Conservation (phyloP, 1,140 invertebrate genomes). For the Chelonus insularis region DNA sequence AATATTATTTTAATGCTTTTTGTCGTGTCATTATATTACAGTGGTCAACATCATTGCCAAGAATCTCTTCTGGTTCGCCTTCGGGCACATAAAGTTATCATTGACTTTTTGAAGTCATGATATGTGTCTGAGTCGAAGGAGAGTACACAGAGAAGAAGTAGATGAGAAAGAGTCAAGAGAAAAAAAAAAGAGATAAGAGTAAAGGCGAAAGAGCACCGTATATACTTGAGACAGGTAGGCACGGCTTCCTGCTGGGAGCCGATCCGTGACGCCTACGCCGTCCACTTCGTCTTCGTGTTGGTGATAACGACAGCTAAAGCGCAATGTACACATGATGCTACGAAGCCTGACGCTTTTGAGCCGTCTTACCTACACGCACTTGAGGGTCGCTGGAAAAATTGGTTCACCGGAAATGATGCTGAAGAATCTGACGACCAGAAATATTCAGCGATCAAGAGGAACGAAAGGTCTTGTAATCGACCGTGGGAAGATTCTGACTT, state of each 20-base stretch:
- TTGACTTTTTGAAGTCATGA: conserved; percentile 6
- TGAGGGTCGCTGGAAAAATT: conserved; percentile 15
- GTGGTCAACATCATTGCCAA: not conserved
- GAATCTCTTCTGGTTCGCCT: not conserved
- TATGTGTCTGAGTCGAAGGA: not conserved
- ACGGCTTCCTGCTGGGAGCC: conserved; percentile 46
- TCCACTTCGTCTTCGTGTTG: conserved; percentile 29
- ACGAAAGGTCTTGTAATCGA: conserved; percentile 7
- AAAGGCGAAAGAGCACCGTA: conserved; percentile 27
- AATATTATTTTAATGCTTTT: too few relatives aligned
- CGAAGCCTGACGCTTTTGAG: not conserved
- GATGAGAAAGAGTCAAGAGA: not conserved
- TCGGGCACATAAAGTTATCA: conserved; percentile 3
- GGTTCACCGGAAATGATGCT: conserved; percentile 32
- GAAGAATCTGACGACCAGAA: not conserved
- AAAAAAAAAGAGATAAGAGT: conserved; percentile 5
- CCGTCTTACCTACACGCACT: not conserved
- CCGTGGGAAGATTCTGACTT: conserved; percentile 14
- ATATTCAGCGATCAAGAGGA: not conserved
- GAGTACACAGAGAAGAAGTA: conserved; percentile 2
- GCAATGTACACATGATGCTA: not conserved
- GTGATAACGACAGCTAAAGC: conserved; percentile 4
- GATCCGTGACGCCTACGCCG: conserved; percentile 48
- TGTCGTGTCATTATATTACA: not conserved
- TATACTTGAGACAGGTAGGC: conserved; percentile 38